Base-by-base conservation (phyloP, 2,888 invertebrate species). In the Hypercompe scribonia region DNA sequence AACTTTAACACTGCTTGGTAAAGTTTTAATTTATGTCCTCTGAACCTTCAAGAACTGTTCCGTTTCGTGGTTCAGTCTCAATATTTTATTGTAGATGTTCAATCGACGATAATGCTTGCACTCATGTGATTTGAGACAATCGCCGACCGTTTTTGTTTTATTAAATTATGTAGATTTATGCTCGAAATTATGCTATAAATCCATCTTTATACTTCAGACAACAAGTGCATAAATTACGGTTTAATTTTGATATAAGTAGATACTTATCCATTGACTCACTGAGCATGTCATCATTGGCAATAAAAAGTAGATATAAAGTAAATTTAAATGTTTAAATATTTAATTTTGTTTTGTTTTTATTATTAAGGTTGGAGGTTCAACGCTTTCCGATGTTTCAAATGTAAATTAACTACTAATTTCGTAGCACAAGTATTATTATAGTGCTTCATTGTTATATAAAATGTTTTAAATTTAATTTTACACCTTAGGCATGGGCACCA, bases 121-220 rank as follows among this genome's bases (percentile, higher is more conserved):
- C 93, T 93, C 90, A 88, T 93, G 92, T 94, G 93, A 94, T 95
- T 93, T 93, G 91, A 94, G 89, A 94, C 95, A 94, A 94, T 94
- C 92, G 89, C 84, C 83, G 89, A 84, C 83, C 89, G 89, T 87
- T 90, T 91, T 92, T 89, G 90, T 91, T 90, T 93, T 91, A 94
- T 94, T 94, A 92, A 92, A 93, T 95, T 91, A 94, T 85, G 81
- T 82, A 74, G 78, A 79, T 75, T 76, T 78, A 78, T 80, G 76
- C 31, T 65, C 33, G 13, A 68, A 75, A 77, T 84, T 80, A 81
- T 74, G 73, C 70, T 61, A 71, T 80, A 78, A 77, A 79, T 79
- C 73, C 76, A 33, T 73, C 68, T 67, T 70, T 66, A 65, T 58
- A 70, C 61, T 63, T 72, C n/a, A 73, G 65, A 75, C 65, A 61